Base-by-base conservation (phyloP, 1,140 invertebrate species). In the Scaptodrosophila lebanonensis region DNA sequence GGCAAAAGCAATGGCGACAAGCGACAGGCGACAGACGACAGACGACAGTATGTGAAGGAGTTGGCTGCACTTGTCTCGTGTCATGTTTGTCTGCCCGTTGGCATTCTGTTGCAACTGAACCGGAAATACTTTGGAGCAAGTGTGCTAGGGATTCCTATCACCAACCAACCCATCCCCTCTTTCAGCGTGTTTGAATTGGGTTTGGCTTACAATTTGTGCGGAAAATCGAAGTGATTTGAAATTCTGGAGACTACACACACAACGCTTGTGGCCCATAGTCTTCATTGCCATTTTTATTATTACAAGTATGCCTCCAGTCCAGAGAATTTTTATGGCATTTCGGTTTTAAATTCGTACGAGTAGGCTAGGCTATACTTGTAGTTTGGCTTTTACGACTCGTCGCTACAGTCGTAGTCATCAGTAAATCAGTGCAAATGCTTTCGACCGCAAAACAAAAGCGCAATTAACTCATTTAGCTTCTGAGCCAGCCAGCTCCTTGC, bases 391-490 rank as follows among this genome's bases (percentile, higher is more conserved):
- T 39, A 77, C 52, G 64, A 73, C 52, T 61, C 18, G 73, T 68
- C 72, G 61, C n/a, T n/a, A n/a, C n/a, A n/a, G n/a, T n/a, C n/a
- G n/a, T n/a, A n/a, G n/a, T 43, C 68, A 68, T 73, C 73, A 51
- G 68, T 73, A 77, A 77, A 77, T 77, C 73, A 51, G 60, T 58
- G 65, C 65, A 35, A 25, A 25, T n/a, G n/a, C n/a, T n/a, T n/a
- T n/a, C n/a, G 56, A 58, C 54, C 75, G 82, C 75, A 77, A 77
- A 77, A 77, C 54, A 73, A 79, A 77, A 73, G 68, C 64, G 51
- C 73, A 77, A 77, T 77, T 77, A 77, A 77, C 68, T 77, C 73
- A 77, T 73, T 77, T 68, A 52, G 68, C 48, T 39, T 50, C 38
- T 36, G 33, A 66, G n/a, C n/a, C n/a, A n/a, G n/a, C n/a, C n/a